Percentiles rank a stretch among this genome's conserved stretches.
Evolutionary conservation across 1,140 invertebrate genomes (phyloP).

Genomic region (Periplaneta americana): DNA sequence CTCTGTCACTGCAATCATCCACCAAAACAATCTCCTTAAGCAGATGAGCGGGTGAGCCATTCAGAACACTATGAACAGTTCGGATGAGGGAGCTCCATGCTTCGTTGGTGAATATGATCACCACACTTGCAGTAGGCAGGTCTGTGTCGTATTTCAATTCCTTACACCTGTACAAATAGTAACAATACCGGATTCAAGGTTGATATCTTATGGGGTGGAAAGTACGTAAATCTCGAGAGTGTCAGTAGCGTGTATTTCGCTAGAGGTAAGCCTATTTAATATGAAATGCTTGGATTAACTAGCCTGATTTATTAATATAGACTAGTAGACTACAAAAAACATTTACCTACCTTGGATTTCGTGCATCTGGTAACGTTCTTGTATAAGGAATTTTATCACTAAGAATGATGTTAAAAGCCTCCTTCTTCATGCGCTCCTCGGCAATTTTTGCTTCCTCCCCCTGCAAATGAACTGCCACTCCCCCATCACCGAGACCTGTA

Average conservation of each 20-base stretch:
- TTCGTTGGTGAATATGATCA: conserved; percentile 90
- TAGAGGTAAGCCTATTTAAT: not conserved
- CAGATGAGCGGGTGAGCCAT: conserved; percentile 60
- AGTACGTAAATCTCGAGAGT: not conserved
- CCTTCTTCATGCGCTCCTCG: conserved; percentile 64
- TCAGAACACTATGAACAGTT: conserved; percentile 83
- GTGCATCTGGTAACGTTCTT: conserved; percentile 73
- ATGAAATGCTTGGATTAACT: not conserved
- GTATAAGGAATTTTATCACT: conserved; percentile 86
- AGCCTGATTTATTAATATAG: not conserved
- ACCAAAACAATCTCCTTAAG: conserved; percentile 83
- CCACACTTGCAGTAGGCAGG: conserved; percentile 55
- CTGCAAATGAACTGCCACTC: conserved; percentile 53
- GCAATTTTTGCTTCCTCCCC: conserved; percentile 51
- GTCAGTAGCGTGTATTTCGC: not conserved
- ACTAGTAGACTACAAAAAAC: conserved; percentile 32
- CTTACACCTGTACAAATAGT: conserved; percentile 44
- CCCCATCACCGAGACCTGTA: conserved; percentile 65
- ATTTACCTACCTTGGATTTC: conserved; percentile 62
- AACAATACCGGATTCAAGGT: not conserved
- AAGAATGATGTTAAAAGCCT: conserved; percentile 85
- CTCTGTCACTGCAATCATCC: conserved; percentile 80
- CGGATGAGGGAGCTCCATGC: conserved; percentile 77
- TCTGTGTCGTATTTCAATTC: conserved; percentile 44
- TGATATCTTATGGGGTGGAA: not conserved